Evolutionary conservation across 2,888 invertebrate genomes (phyloP).

Genomic region (Chrysolina oricalcia): DNA sequence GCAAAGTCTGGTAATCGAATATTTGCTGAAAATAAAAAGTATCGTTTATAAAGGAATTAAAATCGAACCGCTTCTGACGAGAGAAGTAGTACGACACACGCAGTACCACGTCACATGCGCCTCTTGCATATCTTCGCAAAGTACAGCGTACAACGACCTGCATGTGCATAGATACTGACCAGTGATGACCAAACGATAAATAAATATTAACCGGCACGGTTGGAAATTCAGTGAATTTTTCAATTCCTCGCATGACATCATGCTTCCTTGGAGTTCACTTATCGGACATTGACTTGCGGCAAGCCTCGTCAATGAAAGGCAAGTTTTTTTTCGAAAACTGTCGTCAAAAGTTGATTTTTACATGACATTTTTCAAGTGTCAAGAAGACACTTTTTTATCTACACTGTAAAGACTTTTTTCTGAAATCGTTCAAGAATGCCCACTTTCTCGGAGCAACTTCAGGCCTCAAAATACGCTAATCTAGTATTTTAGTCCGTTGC

Average conservation of each 20-base stretch:
- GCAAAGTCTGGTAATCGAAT: too few species aligned
- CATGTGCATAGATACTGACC: conserved; percentile 18
- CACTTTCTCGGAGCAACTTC: too few species aligned
- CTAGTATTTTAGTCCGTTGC: too few species aligned
- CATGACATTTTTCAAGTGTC: too few species aligned
- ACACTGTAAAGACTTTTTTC: too few species aligned
- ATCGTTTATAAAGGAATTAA: too few species aligned
- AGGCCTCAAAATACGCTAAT: too few species aligned
- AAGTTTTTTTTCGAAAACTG: too few species aligned
- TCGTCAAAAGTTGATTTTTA: too few species aligned
- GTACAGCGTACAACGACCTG: conserved; percentile 20
- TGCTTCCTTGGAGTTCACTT: conserved; percentile 6
- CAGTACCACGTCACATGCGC: not conserved
- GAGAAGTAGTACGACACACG: not conserved
- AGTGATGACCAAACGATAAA: conserved; percentile 19
- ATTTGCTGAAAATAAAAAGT: too few species aligned
- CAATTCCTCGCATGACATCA: conserved; percentile 4
- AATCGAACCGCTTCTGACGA: not conserved
- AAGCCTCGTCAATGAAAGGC: not conserved
- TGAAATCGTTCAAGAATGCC: too few species aligned
- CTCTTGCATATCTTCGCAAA: conserved; percentile 14
- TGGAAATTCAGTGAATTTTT: conserved; percentile 17
- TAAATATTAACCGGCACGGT: conserved; percentile 8
- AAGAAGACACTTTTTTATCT: too few species aligned
- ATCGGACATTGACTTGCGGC: conserved; percentile 4